Base-by-base conservation (phyloP, 30 jellyfish, hydroid and myxozoan species). In the Clytia hemisphaerica region DNA sequence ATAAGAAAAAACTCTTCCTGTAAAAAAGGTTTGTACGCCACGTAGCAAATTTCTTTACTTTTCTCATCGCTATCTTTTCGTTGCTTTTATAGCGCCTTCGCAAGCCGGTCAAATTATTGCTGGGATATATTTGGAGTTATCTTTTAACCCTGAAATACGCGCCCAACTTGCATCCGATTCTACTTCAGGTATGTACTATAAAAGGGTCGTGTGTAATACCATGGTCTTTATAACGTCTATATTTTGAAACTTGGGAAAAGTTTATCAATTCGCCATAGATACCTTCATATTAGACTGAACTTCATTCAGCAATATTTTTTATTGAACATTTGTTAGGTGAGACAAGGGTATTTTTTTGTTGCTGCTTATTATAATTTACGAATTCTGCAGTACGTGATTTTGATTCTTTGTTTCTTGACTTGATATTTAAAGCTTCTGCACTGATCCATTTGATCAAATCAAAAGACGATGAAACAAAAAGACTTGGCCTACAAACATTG, bases 371-470 rank as follows among this genome's bases (percentile, higher is more conserved):
- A n/a, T n/a, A n/a, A n/a, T n/a, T n/a, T n/a, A n/a, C n/a, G n/a
- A n/a, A n/a, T n/a, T n/a, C n/a, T n/a, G n/a, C n/a, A n/a, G n/a
- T n/a, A n/a, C n/a, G n/a, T n/a, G n/a, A n/a, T n/a, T n/a, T n/a
- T n/a, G n/a, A n/a, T n/a, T n/a, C n/a, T n/a, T n/a, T n/a, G n/a
- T n/a, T n/a, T n/a, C n/a, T n/a, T n/a, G n/a, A n/a, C n/a, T n/a
- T n/a, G n/a, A n/a, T n/a, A n/a, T n/a, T n/a, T n/a, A n/a, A n/a
- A 83, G 95, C 82, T 16, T 57, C 93, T 16, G 86, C 96, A 2
- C 63, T 86, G 78, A 73, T 78, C 48, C 83, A 67, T 34, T 74
- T 86, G 78, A 27, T 76, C 73, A 75, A 73, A 53, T 86, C 96
- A 72, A 58, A 51, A 36, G 94, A 86, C 69, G 68, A 88, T 19